Base-by-base conservation (phyloP, 2,113 vertebrate genomes). In the Toxotes chatareus region DNA sequence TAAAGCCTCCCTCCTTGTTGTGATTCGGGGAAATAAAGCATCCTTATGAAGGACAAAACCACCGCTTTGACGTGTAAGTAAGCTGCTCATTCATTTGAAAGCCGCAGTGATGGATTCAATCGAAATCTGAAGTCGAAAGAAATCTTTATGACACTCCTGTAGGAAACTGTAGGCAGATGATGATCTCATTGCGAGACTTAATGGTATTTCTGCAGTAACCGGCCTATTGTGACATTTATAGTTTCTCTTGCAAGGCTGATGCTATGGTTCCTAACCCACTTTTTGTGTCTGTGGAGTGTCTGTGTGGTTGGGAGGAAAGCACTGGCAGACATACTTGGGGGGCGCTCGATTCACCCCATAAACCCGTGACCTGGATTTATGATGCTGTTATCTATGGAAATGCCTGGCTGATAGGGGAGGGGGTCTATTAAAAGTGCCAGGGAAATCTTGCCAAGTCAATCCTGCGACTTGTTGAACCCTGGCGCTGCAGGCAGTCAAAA, bases 1-100 rank as follows among this genome's bases (percentile, higher is more conserved):
- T 42, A 32, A 9, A 59, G 36, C 23, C 34, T 23, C 17, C 73
- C 12, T 63, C 7, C 42, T 42, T 47, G 13, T 16, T 57, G 76
- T 78, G 38, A 80, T 40, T 61, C 9, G 12, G 72, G 32, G 62
- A 75, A 57, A 27, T 8, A 46, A 79, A 69, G 23, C 89, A 44
- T 79, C 91, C 85, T 5, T 66, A 95, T 95, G 94, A 95, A 95
- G 94, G 94, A 95, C 88, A 95, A 92, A 91, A 89, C 92, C 4
- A 86, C 90, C 60, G 32, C 86, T 32, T 61, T 94, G 84, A 93
- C 94, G 7, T 94, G 95, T 95, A 85, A 94, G 95, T 95, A 91
- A 8, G 1, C 19, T 67, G 55, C 19, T 7, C 4, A 7, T 59
- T 60, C 38, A 34, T 65, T 60, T 55, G 11, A 44, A 49, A 42